Evolutionary conservation across 2,888 invertebrate species (phyloP).

Genomic region (Griposia aprilina): DNA sequence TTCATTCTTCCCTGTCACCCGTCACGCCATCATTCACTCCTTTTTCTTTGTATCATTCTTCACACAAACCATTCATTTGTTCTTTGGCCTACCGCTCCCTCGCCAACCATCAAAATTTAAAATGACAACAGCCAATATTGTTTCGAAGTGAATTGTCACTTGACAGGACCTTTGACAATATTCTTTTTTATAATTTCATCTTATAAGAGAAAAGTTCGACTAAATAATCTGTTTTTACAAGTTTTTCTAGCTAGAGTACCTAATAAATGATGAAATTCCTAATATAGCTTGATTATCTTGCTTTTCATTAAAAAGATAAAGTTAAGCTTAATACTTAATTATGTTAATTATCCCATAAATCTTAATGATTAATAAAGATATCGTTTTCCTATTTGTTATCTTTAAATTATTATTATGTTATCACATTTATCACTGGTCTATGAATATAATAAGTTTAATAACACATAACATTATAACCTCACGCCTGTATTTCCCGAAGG

Average conservation of each 20-base stretch:
- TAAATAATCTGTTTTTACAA: not conserved
- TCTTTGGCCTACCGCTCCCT: no score
- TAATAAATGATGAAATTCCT: not conserved
- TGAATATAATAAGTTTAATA: not conserved
- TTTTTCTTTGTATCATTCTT: no score
- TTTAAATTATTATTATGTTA: conserved; percentile 3
- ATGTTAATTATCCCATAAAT: conserved; percentile 42
- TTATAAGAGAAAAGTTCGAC: not conserved
- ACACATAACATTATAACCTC: not conserved
- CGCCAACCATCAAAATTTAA: no score
- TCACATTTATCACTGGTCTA: not conserved
- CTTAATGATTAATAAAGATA: conserved; percentile 27
- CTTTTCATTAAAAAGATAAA: conserved; percentile 9
- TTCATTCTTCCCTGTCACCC: no score
- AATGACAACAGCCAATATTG: no score
- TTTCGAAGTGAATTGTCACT: no score
- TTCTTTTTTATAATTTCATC: not conserved
- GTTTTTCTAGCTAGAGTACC: not conserved
- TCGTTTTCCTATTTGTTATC: conserved; percentile 13
- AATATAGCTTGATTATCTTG: not conserved
- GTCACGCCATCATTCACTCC: no score
- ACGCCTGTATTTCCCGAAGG: not conserved
- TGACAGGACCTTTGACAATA: no score
- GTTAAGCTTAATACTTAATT: conserved; percentile 22
- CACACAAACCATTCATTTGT: no score